Conservation (phyloP, 1,140 invertebrate species). For the Aporrectodea caliginosa region DNA sequence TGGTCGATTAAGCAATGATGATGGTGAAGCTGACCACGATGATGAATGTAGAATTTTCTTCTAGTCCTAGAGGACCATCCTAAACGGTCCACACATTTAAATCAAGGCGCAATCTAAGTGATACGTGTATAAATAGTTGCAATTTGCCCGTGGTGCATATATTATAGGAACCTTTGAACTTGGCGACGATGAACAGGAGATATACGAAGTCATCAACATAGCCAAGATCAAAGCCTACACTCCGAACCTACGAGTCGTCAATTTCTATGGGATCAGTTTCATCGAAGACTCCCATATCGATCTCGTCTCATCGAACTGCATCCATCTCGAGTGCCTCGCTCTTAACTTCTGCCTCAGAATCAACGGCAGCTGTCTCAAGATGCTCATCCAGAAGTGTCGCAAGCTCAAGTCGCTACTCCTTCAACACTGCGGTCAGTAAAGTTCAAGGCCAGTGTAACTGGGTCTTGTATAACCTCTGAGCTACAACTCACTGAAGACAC, state of each 20-base stretch:
- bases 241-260: conserved; percentile 66
- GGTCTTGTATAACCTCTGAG: no score
- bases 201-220: conserved; percentile 99
- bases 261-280: conserved; percentile 85
- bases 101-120: no score
- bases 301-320: conserved; percentile 71
- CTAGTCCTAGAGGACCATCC: no score
- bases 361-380: conserved; percentile 92
- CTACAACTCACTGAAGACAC: no score
- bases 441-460: no score
- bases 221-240: conserved; percentile 69
- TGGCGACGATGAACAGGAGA: conserved; percentile 93
- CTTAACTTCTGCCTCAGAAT: conserved; percentile 96
- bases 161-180: conserved; percentile 90
- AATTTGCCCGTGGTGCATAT: neutral
- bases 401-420: conserved; percentile 87
- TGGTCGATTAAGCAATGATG: no score
- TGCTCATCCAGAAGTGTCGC: conserved; percentile 86
- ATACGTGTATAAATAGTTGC: no score
- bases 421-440: conserved; percentile 96
- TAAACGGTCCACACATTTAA: no score
- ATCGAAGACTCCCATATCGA: conserved; percentile 98
- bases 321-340: conserved; percentile 89
- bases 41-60: no score
- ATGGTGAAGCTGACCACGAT: no score